A percentile compares a stretch with the other conserved stretches of the same genome.
These are phyloP conservation scores for Sipha maydis DNA, from an alignment of 2,888 invertebrate species.

Conservation along the genomic window DNA sequence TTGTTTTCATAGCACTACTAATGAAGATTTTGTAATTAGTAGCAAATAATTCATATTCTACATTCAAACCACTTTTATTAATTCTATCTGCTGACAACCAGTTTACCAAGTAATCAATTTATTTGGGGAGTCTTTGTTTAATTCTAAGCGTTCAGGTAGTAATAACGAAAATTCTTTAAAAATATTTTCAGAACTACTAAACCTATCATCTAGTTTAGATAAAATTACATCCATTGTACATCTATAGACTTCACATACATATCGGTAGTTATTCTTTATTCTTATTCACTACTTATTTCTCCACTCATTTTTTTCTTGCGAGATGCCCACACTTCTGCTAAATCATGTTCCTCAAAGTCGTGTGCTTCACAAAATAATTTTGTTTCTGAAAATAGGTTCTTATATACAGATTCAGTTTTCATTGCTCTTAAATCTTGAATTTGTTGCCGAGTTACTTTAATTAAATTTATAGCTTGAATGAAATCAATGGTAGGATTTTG, in stretches of 20 bases:
- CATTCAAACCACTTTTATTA: no score
- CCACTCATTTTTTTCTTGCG: no score
- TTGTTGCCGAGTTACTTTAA: slow-evolving; percentile 8
- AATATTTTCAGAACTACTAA: slow-evolving; percentile 15
- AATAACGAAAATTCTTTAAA: slow-evolving; percentile 26
- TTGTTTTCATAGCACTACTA: no score
- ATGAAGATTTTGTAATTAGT: no score
- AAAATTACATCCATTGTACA: slow-evolving; percentile 16
- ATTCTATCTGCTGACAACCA: slow-evolving; percentile 1
- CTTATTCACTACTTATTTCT: no score
- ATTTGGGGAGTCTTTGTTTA: neutral
- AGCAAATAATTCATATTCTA: no score
- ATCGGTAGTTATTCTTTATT: slow-evolving; percentile 16
- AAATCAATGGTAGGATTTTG: neutral
- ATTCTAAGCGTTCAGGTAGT: neutral
- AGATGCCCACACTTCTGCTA: neutral
- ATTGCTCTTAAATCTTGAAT: slow-evolving; percentile 19
- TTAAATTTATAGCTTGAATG: neutral
- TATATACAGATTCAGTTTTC: slow-evolving; percentile 24
- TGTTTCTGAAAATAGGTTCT: slow-evolving; percentile 16
- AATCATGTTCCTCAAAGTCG: slow-evolving; percentile 4
- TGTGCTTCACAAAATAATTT: slow-evolving; percentile 31
- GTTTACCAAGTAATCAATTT: neutral
- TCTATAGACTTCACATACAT: slow-evolving; percentile 19
- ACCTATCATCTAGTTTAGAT: slow-evolving; percentile 9